Conservation (phyloP, 1,140 invertebrate species). For the Condylostylus longicornis region DNA sequence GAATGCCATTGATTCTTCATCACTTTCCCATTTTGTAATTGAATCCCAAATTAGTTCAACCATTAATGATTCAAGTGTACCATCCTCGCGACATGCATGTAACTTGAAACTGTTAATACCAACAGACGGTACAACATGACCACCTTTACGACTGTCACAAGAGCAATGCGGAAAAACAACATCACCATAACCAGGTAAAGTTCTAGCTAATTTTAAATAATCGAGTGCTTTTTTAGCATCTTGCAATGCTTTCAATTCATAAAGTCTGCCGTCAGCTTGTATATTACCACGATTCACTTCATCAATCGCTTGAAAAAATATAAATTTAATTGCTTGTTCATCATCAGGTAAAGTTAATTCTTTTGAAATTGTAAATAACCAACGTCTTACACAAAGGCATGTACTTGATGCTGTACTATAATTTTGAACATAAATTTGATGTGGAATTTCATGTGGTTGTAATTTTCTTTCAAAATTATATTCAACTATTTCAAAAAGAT, state of each 20-base stretch:
- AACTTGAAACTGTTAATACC: conserved; percentile 62
- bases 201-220: conserved; percentile 72
- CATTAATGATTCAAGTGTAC: conserved; percentile 66
- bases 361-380: conserved; percentile 72
- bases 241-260: conserved; percentile 89
- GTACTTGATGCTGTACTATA: conserved; percentile 96
- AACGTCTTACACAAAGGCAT: conserved; percentile 84
- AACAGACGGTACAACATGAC: conserved; percentile 71
- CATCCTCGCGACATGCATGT: conserved; percentile 77
- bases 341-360: conserved; percentile 54
- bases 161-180: conserved; percentile 87
- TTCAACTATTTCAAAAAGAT: conserved; percentile 95
- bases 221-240: conserved; percentile 74
- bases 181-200: conserved; percentile 80
- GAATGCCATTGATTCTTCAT: conserved; percentile 82
- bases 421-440: conserved; percentile 97
- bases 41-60: conserved; percentile 72
- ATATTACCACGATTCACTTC: conserved; percentile 89
- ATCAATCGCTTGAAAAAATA: conserved; percentile 76
- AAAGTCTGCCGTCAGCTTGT: conserved; percentile 72
- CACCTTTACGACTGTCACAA: conserved; percentile 86
- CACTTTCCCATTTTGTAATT: conserved; percentile 70
- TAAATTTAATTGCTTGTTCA: conserved; percentile 49
- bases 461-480: conserved; percentile 94
- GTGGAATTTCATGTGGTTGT: conserved; percentile 84